phyloP scores from a whole-genome alignment of 1,140 invertebrate species.

The Platorchestia sp. region DNA sequence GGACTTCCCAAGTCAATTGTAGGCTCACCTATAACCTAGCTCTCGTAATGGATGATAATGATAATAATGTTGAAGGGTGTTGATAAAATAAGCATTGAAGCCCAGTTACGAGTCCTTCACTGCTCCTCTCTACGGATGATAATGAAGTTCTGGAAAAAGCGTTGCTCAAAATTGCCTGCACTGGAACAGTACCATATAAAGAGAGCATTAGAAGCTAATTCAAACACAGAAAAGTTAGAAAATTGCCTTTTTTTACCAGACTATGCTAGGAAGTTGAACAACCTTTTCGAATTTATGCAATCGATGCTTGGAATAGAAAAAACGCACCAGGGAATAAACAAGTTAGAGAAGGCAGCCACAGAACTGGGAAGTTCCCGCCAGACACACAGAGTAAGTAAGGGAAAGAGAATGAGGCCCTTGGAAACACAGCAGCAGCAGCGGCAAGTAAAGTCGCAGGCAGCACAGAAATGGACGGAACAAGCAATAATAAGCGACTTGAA shows the following conservation, averaged over 20 bases:
- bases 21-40: no score
- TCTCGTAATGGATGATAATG: no score
- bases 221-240: not conserved
- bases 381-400: not conserved
- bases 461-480: not conserved
- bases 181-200: not conserved
- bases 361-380: not conserved
- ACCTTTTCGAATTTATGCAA: not conserved
- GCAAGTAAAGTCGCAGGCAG: not conserved
- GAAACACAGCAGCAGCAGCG: not conserved
- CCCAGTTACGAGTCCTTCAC: no score
- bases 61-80: no score
- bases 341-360: not conserved
- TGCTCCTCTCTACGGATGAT: no score
- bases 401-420: not conserved
- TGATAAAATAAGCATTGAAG: no score
- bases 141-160: no score
- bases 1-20: no score
- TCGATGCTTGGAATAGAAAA: not conserved
- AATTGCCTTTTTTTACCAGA: not conserved
- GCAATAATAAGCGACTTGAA: not conserved
- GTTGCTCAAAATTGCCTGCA: no score
- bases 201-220: not conserved
- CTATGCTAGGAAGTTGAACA: not conserved
- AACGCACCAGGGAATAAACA: not conserved